Conservation (phyloP, 2,113 vertebrate species). For the Danio rerio region DNA sequence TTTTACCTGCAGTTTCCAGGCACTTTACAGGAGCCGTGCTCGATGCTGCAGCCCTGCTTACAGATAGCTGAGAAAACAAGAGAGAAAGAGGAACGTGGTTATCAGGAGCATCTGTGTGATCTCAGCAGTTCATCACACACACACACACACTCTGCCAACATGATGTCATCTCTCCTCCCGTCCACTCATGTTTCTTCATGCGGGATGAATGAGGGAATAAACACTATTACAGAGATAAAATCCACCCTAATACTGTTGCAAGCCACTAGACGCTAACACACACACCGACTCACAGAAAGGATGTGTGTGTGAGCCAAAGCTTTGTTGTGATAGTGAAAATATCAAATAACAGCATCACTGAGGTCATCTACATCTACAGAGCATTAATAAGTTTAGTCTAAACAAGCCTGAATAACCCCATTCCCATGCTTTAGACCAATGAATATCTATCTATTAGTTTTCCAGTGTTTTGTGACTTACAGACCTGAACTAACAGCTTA, state of each 20-base stretch:
- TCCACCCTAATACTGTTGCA: neutral
- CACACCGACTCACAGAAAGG: neutral
- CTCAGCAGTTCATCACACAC: slow-evolving; percentile 21
- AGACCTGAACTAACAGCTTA: no score
- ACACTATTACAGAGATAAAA: slow-evolving; percentile 19
- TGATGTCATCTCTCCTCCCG: slow-evolving; percentile 39
- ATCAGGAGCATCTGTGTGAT: slow-evolving; percentile 32
- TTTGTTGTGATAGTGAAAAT: slow-evolving; percentile 8
- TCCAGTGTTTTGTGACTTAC: neutral
- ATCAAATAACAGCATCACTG: slow-evolving; percentile 12
- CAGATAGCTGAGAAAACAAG: slow-evolving; percentile 81
- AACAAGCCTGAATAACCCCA: neutral
- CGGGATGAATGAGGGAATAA: slow-evolving; percentile 55
- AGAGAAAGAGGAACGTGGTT: slow-evolving; percentile 16
- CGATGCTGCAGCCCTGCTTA: slow-evolving; percentile 88
- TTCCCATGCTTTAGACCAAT: neutral
- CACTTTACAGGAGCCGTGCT: slow-evolving; percentile 85
- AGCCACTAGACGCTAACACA: slow-evolving; percentile 19
- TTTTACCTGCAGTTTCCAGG: slow-evolving; percentile 92
- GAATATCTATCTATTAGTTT: neutral
- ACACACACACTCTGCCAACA: slow-evolving; percentile 45
- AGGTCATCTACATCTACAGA: slow-evolving; percentile 35
- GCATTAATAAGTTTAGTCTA: slow-evolving; percentile 50
- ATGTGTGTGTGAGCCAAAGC: slow-evolving; percentile 6
- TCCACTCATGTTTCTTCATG: neutral